Conservation (phyloP, 2,888 invertebrate species). For the Pandemis corylana region DNA sequence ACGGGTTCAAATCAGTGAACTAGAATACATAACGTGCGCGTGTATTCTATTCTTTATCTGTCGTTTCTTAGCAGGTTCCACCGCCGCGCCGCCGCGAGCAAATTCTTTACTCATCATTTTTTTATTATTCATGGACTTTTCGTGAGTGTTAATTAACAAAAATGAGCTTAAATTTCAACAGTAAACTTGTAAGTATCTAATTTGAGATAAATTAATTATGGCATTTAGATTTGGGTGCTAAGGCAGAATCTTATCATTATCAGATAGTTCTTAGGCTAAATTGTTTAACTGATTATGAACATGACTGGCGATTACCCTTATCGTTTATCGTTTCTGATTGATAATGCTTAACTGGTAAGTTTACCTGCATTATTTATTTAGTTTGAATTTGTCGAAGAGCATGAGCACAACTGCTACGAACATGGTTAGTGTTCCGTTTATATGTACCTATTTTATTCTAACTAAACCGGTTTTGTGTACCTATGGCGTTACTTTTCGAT, state of each 20-base stretch:
- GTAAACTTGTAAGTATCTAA: conserved; percentile 35
- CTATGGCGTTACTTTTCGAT: not conserved
- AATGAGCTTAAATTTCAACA: conserved; percentile 33
- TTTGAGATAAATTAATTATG: not conserved
- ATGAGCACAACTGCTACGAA: conserved; percentile 18
- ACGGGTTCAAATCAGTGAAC: conserved; percentile 24
- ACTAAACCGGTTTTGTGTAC: not conserved
- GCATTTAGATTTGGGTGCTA: not conserved
- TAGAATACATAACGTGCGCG: conserved; percentile 12
- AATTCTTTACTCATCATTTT: not conserved
- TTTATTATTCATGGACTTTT: not conserved
- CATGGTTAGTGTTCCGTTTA: conserved; percentile 31
- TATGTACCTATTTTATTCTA: not conserved
- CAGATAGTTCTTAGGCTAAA: conserved; percentile 18
- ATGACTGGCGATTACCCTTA: conserved; percentile 27
- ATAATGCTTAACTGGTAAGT: conserved; percentile 19
- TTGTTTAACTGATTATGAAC: conserved; percentile 15
- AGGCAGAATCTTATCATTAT: conserved; percentile 29
- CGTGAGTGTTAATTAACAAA: conserved; percentile 2
- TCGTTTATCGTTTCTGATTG: conserved; percentile 29
- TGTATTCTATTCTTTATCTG: conserved; percentile 14
- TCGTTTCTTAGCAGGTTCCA: not conserved
- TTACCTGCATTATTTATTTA: conserved; percentile 12
- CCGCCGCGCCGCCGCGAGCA: not conserved
- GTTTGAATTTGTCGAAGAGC: conserved; percentile 11